Conservation (phyloP, 2,113 vertebrate genomes). For the Burhinus bistriatus region DNA sequence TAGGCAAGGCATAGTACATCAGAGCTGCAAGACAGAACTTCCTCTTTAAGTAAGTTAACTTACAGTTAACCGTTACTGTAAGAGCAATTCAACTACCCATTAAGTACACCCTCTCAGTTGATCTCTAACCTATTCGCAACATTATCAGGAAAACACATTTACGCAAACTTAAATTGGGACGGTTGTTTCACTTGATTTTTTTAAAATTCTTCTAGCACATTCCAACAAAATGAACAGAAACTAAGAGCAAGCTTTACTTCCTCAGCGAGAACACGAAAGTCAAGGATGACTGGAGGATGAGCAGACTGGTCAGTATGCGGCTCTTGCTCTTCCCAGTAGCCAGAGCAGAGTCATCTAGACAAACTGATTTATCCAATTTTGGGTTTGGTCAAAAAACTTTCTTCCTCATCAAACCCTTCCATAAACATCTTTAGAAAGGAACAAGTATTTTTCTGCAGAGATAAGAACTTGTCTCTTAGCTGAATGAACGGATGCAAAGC, state of each 20-base stretch:
- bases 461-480: not conserved
- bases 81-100: not conserved
- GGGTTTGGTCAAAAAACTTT: not conserved
- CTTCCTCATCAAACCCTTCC: not conserved
- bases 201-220: not conserved
- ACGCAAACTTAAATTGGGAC: not conserved
- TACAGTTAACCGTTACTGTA: not conserved
- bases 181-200: not conserved
- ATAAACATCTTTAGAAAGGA: not conserved
- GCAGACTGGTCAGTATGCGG: not conserved
- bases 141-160: not conserved
- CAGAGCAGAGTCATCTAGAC: not conserved
- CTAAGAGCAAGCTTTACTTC: not conserved
- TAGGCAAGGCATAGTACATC: not conserved
- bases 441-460: not conserved
- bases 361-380: not conserved
- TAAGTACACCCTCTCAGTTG: not conserved
- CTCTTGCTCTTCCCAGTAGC: not conserved
- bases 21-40: not conserved
- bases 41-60: not conserved
- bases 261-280: accelerated
- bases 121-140: not conserved
- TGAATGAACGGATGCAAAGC: not conserved
- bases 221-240: not conserved
- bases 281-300: not conserved